phyloP scores from a whole-genome alignment of 2,888 invertebrate species.

The Erebia aethiops region DNA sequence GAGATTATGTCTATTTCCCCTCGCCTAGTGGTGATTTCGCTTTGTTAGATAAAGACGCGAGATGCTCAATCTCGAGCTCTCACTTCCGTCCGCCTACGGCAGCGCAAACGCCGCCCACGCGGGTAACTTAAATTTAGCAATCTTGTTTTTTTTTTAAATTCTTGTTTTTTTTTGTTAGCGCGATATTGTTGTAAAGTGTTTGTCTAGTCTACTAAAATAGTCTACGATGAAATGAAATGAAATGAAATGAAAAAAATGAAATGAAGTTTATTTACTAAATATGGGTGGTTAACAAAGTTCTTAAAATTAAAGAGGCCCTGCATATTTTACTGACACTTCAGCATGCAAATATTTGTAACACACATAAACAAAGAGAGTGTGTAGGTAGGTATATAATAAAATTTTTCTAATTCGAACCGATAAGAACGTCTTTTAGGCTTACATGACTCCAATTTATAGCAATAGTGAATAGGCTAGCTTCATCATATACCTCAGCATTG shows the following conservation, averaged over 20 bases:
- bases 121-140: constrained; percentile 71
- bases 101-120: constrained; percentile 71
- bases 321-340: no score
- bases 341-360: no score
- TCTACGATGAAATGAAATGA: no score
- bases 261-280: no score
- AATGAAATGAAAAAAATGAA: no score
- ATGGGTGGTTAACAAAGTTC: no score
- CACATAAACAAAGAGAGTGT: no score
- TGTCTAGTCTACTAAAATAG: neutral
- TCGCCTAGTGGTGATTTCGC: constrained; percentile 51
- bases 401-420: neutral
- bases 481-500: no score
- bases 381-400: no score
- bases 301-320: no score
- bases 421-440: neutral
- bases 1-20: constrained; percentile 61
- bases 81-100: constrained; percentile 81
- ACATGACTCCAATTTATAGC: neutral
- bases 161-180: neutral
- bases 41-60: constrained; percentile 70
- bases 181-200: neutral
- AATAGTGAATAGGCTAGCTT: no score
- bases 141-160: constrained; percentile 54
- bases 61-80: constrained; percentile 69